These are phyloP conservation scores for Stomatorhinus walkeri DNA, from an alignment of 2,797 vertebrate genomes.

Conservation along the genomic window DNA sequence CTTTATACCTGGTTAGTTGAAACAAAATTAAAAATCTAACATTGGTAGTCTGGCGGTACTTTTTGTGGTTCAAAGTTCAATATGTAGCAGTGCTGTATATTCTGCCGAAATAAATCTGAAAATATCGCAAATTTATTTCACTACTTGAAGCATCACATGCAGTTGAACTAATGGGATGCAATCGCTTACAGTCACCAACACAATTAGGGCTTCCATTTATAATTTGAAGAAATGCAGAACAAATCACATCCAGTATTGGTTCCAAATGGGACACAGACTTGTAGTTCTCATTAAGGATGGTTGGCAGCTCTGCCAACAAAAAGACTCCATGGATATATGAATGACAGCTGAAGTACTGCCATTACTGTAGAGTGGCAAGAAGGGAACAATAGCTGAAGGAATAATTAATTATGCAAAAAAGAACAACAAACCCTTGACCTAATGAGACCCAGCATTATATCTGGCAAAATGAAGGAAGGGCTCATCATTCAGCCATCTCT, in stretches of 20 bases:
- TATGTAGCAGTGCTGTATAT: neutral
- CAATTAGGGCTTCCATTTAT: neutral
- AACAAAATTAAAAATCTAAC: neutral
- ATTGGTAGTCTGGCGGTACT: neutral
- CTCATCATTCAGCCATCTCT: neutral
- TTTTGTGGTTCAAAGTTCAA: neutral
- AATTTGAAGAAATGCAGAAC: neutral
- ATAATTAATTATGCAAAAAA: conserved; percentile 1
- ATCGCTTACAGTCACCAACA: neutral
- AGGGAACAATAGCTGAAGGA: neutral
- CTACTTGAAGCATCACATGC: neutral
- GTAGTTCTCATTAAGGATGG: neutral
- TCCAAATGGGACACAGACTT: neutral
- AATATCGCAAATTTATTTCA: neutral
- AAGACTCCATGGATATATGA: neutral
- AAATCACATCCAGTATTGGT: neutral
- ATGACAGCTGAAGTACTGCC: neutral
- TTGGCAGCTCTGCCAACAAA: neutral
- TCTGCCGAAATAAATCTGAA: neutral
- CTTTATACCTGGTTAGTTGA: neutral
- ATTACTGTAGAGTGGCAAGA: neutral
- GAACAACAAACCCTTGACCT: neutral
- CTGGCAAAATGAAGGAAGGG: neutral
- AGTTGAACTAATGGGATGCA: neutral
- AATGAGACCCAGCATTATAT: neutral